Evolutionary conservation across 2,888 invertebrate genomes (phyloP), one percentile per base, ranked within the genome.

Genomic region (Timandra comae): DNA sequence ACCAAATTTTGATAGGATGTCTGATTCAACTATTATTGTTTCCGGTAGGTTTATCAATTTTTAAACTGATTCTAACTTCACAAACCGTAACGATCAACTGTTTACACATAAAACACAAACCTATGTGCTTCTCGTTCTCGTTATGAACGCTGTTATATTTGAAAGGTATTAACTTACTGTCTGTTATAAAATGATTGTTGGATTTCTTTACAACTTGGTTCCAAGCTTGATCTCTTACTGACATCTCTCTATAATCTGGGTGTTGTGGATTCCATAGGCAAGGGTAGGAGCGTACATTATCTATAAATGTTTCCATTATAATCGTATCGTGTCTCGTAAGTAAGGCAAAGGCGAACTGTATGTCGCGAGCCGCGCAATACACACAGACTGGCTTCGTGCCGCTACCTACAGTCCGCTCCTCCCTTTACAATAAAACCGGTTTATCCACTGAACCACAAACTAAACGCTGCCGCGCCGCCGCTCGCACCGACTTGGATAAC

Each of bases 231-330:
- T 80, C 79, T 42, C 80, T 69, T 5, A 70, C 58, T 12, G 68
- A 63, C 48, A 67, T 63, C 43, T 81, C 80, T 6, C 79, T 65
- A 38, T 82, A 80, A 38, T 79, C 77, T 1, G 72, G 72, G 40
- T 81, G 75, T 35, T 72, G 56, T 0, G 82, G 81, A 40, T 84
- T 79, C 82, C 82, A 84, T 2, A 84, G 49, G 41, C 81, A 80
- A 6, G 78, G 79, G 30, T 80, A 68, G 10, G 55, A 46, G 24
- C 81, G 69, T 7, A 84, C 80, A 9, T 65, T 63, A 55, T 77
- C 75, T 54, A 84, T 82, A 33, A 82, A 77, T 29, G 56, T 55
- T 51, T 81, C 74, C 82, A 82, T 82, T 24, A 16, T 34, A 29
- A 34, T 23, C 12, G n/a, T n/a, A 11, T 13, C 13, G 13, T 19